These are phyloP conservation scores for Apteryx owenii DNA, from an alignment of 2,113 vertebrate genomes.

Conservation along the genomic window DNA sequence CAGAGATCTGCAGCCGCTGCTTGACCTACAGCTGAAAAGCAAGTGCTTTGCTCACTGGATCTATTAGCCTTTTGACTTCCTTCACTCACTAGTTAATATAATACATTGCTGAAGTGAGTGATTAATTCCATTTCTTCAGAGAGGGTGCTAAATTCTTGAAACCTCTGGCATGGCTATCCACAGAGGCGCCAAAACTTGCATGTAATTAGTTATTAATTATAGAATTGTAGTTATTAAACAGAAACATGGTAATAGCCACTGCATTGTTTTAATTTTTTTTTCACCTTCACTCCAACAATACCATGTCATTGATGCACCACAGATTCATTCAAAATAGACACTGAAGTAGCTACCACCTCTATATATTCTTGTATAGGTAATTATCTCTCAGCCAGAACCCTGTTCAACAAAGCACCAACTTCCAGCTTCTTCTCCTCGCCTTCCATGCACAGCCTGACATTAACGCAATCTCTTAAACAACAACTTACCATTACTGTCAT, in stretches of 20 bases:
- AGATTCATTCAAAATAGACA: background rate
- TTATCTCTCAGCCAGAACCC: background rate
- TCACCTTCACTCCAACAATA: background rate
- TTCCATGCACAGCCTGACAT: background rate
- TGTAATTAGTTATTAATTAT: constrained; percentile 53
- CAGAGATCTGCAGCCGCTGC: constrained; percentile 39
- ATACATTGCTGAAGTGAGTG: constrained; percentile 70
- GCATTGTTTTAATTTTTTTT: background rate
- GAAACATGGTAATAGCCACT: constrained; percentile 9
- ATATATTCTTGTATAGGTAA: background rate
- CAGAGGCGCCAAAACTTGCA: constrained; percentile 57
- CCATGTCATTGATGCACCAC: background rate
- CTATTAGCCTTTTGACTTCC: constrained; percentile 76
- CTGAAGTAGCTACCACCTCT: background rate
- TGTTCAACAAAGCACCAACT: background rate
- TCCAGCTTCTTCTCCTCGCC: background rate
- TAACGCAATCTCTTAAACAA: background rate
- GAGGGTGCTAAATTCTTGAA: constrained; percentile 69
- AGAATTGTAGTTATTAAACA: constrained; percentile 18
- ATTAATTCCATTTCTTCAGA: constrained; percentile 68
- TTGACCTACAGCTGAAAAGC: constrained; percentile 65
- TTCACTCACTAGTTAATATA: constrained; percentile 65
- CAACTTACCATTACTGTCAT: background rate
- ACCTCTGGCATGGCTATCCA: constrained; percentile 42
- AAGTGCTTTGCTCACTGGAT: constrained; percentile 45